Base-by-base conservation (phyloP, 2,888 invertebrate species). In the Andrena hattorfiana region DNA sequence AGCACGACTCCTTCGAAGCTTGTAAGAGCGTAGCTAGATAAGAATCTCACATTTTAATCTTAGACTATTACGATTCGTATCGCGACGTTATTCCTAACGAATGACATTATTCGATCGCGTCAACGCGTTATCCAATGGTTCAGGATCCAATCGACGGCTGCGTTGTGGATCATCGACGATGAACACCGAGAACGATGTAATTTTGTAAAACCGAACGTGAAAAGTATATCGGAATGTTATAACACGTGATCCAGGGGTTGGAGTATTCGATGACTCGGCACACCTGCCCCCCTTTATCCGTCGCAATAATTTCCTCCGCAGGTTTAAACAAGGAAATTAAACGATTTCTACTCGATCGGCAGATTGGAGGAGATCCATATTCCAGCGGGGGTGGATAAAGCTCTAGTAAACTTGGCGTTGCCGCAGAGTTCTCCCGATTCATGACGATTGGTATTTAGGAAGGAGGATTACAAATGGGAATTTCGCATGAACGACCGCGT, bases 121-220 rank as follows among this genome's bases (percentile, higher is more conserved):
- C 35, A 51, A 32, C 59, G n/a, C 23, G 2, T 13, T 48, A 7
- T 13, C 30, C 48, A 20, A 30, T 8, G 26, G 8, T 51, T 32
- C 51, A 35, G 28, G 26, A 56, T 56, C 48, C 20, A 69, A 35
- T 28, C 10, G 54, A 7, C 20, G 54, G 10, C 54, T 10, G 20
- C 7, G 54, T 8, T 1, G 10, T 10, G 8, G 54, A 54, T 23
- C 8, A n/a, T 54, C 23, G 8, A 3, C 54, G 54, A 54, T 0
- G 2, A 79, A 71, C 66, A 71, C 66, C 70, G 69, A 56, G 48
- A 60, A 60, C 30, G 42, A 56, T 79, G 64, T 71, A 80, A 71
- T 80, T 71, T 72, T 67, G 67, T 80, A 62, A 67, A 67, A 48
- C 5, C 42, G 60, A 66, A 35, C 20, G 23, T 64, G 26, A n/a